Evolutionary conservation across 2,113 vertebrate genomes (phyloP).

Genomic region (Lepus europaeus): DNA sequence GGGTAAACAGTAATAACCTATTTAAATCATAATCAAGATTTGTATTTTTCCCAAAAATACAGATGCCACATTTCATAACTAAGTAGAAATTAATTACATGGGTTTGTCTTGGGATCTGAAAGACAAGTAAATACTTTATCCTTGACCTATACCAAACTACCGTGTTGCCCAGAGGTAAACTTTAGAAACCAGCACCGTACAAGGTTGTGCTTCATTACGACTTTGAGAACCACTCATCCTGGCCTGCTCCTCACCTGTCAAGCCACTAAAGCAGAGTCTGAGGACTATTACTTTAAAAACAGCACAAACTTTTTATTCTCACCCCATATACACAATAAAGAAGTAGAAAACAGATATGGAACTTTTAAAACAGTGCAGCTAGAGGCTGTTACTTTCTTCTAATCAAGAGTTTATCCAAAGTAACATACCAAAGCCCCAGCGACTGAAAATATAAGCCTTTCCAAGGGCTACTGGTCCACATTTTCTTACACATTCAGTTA

Average conservation of each 20-base stretch:
- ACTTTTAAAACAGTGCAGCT: not conserved
- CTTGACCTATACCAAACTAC: constrained; percentile 29
- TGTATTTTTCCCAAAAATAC: not conserved
- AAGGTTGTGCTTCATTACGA: not conserved
- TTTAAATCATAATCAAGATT: constrained; percentile 43
- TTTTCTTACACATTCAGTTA: not conserved
- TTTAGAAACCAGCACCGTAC: constrained; percentile 8
- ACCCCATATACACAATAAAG: constrained; percentile 9
- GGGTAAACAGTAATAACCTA: not conserved
- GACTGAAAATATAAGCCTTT: constrained; percentile 11
- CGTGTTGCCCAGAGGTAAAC: not conserved
- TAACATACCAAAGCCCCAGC: not conserved
- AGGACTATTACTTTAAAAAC: constrained; percentile 34
- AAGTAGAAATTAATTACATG: constrained; percentile 47
- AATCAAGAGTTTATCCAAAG: constrained; percentile 39
- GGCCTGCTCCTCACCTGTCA: constrained; percentile 7
- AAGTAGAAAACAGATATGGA: constrained; percentile 41
- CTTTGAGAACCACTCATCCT: not conserved
- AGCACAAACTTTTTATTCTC: constrained; percentile 47
- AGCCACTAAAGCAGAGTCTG: not conserved
- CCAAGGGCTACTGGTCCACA: constrained; percentile 27
- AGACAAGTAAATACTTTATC: constrained; percentile 22
- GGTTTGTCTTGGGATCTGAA: not conserved
- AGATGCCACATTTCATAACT: not conserved
- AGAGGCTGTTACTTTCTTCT: not conserved